Evolutionary conservation across 2,113 vertebrate genomes (phyloP), one percentile per base, ranked within the genome.

Genomic region (Protomyctophum bolini): DNA sequence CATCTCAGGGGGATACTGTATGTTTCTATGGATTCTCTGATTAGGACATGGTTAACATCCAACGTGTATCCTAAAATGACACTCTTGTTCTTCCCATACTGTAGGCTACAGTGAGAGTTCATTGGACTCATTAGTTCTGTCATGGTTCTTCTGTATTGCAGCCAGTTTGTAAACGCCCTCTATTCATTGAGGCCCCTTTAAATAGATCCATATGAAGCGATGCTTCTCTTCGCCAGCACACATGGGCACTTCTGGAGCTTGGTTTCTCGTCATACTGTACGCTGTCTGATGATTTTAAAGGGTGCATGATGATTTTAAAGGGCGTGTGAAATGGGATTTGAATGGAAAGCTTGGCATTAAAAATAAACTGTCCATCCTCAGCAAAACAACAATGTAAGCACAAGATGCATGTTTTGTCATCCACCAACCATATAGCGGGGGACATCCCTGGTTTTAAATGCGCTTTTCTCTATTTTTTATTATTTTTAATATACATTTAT

Each of bases 171-270:
- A 46, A 50, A 33, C 47, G 10, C 29, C 12, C 49, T 63, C 8
- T 58, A 73, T 66, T 70, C 14, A 9, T 41, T n/a, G 55, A 68
- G 33, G 45, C 28, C 46, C 8, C n/a, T 28, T 46, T 79, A 64
- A 83, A 75, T 56, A 14, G n/a, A 33, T 79, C 62, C 72, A 72
- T 70, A 65, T 82, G 64, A 49, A 58, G 56, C 45, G 7, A 3
- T 10, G 0, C 45, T 52, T 33, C 46, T 55, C 57, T 21, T 6
- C 2, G 54, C 63, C 70, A 78, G 68, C 51, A 72, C 59, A 68
- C 51, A 45, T 72, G 59, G 54, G 49, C 51, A 58, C 28, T 45
- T 47, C 8, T 10, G 47, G 10, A 6, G 4, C 14, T 68, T 61
- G 8, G 12, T 45, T 47, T 54, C 4, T 63, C 46, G 63, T 71